Evolutionary conservation across 2,113 vertebrate genomes (phyloP).

Genomic region (Passer domesticus): DNA sequence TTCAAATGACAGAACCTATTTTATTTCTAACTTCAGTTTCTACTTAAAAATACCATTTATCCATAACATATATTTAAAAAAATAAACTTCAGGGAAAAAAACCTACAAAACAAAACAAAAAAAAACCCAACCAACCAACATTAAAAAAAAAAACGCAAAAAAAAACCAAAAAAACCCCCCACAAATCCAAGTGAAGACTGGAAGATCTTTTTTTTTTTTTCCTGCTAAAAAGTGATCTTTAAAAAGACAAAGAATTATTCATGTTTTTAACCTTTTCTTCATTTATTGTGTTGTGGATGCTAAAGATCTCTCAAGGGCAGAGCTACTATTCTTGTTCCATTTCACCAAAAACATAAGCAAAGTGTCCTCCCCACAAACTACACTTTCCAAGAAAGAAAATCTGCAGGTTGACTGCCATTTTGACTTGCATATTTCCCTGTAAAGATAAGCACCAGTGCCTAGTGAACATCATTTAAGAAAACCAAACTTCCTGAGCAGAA

Average conservation of each 20-base stretch:
- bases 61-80: neutral
- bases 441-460: neutral
- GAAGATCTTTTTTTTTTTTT: neutral
- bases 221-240: neutral
- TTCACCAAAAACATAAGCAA: neutral
- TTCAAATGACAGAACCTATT: neutral
- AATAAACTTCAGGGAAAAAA: neutral
- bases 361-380: neutral
- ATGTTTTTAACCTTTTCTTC: neutral
- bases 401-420: neutral
- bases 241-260: neutral
- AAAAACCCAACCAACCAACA: too few relatives aligned
- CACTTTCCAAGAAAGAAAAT: neutral
- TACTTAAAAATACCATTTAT: neutral
- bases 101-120: neutral
- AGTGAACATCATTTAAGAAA: neutral
- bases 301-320: neutral
- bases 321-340: neutral
- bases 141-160: neutral
- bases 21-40: neutral
- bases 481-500: constrained; percentile 1
- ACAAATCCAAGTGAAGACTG: neutral
- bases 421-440: neutral
- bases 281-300: neutral
- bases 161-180: too few relatives aligned